Conservation (phyloP, 2,113 vertebrate genomes). For the Melanerpes formicivorus region DNA sequence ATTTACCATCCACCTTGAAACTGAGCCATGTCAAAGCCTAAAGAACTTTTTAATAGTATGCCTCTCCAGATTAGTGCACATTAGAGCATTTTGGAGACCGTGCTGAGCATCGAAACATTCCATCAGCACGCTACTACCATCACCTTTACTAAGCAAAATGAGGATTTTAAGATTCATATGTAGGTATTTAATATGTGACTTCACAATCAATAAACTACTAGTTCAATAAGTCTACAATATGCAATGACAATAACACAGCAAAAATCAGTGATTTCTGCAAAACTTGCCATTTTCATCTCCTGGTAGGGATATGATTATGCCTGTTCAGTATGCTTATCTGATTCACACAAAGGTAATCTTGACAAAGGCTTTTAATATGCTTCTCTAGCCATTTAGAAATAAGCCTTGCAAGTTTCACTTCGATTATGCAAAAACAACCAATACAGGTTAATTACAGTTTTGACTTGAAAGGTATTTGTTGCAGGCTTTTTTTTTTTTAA, state of each 20-base stretch:
- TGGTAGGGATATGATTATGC: not conserved
- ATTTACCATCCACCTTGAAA: not conserved
- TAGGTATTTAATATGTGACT: not conserved
- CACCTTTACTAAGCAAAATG: not conserved
- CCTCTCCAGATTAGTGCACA: not conserved
- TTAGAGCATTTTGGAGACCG: not conserved
- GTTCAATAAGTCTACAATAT: not conserved
- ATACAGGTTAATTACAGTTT: not conserved
- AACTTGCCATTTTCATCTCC: not conserved
- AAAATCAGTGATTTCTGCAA: not conserved
- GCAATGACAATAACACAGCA: not conserved
- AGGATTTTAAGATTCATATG: not conserved
- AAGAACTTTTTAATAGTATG: not conserved
- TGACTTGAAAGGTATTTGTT: not conserved
- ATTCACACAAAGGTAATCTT: constrained; percentile 2
- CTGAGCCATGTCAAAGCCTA: not conserved
- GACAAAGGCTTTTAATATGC: not conserved
- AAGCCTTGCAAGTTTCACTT: not conserved
- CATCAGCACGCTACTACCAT: not conserved
- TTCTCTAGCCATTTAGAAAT: not conserved
- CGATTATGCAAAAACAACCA: not conserved
- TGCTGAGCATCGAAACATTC: not conserved
- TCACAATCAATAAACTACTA: not conserved
- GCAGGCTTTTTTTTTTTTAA: accelerated
- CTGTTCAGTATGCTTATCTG: constrained; percentile 17